These are phyloP conservation scores for Macropodus opercularis DNA, from an alignment of 2,797 vertebrate species.

Conservation along the genomic window DNA sequence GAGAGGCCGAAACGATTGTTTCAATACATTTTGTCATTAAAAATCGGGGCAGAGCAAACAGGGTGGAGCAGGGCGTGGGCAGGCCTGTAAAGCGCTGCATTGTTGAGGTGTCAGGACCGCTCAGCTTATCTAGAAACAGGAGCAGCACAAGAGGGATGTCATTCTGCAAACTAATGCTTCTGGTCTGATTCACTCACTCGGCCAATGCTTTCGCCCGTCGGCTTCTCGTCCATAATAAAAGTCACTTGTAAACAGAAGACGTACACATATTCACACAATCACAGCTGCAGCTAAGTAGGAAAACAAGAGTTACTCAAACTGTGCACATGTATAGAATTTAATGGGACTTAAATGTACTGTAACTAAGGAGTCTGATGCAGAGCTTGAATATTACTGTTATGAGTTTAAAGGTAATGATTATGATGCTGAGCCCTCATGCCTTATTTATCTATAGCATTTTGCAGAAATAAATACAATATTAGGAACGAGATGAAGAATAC, in stretches of 20 bases:
- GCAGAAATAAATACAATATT: constrained; percentile 4
- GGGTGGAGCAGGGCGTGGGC: constrained; percentile 83
- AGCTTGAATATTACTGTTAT: constrained; percentile 24
- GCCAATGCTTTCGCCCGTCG: constrained; percentile 1
- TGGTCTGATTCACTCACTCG: constrained; percentile 79
- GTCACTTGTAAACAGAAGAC: neutral
- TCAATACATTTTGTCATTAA: constrained; percentile 94
- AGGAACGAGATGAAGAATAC: neutral
- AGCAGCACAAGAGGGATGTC: constrained; percentile 80
- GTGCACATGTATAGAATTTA: neutral
- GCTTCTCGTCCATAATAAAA: too few relatives aligned
- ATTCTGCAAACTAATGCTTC: constrained; percentile 89
- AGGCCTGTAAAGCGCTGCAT: constrained; percentile 84
- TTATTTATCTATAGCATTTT: constrained; percentile 7
- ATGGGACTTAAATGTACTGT: constrained; percentile 3
- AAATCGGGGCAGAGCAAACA: constrained; percentile 92
- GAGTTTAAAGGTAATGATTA: neutral
- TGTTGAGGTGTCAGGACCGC: constrained; percentile 90
- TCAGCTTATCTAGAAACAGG: constrained; percentile 83
- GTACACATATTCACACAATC: neutral
- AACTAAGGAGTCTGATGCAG: neutral
- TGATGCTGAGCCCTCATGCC: neutral
- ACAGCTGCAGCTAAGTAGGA: neutral
- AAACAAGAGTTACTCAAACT: constrained; percentile 4
- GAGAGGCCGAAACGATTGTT: constrained; percentile 92